Evolutionary conservation across 2,888 invertebrate genomes (phyloP).

Genomic region (Villa cingulata): DNA sequence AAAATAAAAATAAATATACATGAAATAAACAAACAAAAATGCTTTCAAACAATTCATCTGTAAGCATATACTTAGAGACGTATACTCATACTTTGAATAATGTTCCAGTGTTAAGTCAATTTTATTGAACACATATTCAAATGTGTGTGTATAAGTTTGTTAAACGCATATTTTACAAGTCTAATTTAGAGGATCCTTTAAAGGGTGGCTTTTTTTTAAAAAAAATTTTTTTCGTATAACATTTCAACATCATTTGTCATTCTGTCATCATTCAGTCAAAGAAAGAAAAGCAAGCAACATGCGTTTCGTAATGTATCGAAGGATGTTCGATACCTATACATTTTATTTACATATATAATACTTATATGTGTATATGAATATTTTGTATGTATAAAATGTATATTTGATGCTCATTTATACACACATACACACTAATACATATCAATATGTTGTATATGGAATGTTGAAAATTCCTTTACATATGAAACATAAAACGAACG

Average conservation of each 20-base stretch:
- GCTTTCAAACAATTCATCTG: neutral
- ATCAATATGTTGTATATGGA: no score
- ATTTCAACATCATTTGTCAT: slow-evolving; percentile 16
- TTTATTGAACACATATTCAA: neutral
- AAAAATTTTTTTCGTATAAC: slow-evolving; percentile 7
- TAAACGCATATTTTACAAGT: no score
- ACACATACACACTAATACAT: no score
- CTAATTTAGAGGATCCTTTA: slow-evolving; percentile 2
- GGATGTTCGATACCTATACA: no score
- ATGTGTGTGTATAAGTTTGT: no score
- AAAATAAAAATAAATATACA: no score
- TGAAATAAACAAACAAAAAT: neutral
- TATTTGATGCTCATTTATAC: no score
- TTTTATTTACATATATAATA: no score
- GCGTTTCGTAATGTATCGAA: neutral
- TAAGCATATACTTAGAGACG: neutral
- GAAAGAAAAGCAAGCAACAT: neutral
- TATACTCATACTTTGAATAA: neutral
- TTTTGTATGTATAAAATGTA: no score
- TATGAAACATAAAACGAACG: no score
- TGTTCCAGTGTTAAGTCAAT: neutral
- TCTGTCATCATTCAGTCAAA: slow-evolving; percentile 11
- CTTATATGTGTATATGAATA: no score
- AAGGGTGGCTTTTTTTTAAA: slow-evolving; percentile 13
- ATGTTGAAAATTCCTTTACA: no score